phyloP scores from a whole-genome alignment of 2,797 vertebrate species.

The Xerus rutilus region DNA sequence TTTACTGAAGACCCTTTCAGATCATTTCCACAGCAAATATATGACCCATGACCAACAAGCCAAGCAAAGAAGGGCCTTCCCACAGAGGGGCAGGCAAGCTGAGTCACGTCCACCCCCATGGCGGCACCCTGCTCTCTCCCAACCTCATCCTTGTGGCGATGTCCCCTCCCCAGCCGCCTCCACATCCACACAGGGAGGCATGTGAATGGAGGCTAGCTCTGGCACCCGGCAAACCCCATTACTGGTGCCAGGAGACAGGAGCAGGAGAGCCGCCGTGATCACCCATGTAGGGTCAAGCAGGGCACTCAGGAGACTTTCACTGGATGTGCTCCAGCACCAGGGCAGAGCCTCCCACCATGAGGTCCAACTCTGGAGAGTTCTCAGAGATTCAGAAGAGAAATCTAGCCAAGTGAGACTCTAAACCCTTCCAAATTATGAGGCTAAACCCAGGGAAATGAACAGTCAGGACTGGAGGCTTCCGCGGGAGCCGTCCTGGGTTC shows the following conservation, averaged over 20 bases:
- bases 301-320: neutral
- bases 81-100: no score
- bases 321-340: neutral
- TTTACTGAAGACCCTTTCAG: neutral
- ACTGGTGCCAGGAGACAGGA: neutral
- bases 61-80: neutral
- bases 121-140: neutral
- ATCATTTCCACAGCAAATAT: neutral
- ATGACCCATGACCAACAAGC: neutral
- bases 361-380: neutral
- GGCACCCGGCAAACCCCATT: neutral
- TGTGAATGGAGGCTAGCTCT: neutral
- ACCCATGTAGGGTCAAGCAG: rapidly evolving
- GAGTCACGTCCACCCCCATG: rapidly evolving
- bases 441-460: neutral
- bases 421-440: neutral
- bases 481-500: neutral
- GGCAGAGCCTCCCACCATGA: neutral
- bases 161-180: neutral
- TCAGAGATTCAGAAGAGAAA: neutral
- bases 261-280: neutral
- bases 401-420: neutral
- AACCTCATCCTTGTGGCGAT: neutral
- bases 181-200: neutral
- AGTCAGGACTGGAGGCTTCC: neutral